These are phyloP conservation scores for Oncorhynchus kisutch DNA, from an alignment of 2,113 vertebrate genomes.

Conservation along the genomic window DNA sequence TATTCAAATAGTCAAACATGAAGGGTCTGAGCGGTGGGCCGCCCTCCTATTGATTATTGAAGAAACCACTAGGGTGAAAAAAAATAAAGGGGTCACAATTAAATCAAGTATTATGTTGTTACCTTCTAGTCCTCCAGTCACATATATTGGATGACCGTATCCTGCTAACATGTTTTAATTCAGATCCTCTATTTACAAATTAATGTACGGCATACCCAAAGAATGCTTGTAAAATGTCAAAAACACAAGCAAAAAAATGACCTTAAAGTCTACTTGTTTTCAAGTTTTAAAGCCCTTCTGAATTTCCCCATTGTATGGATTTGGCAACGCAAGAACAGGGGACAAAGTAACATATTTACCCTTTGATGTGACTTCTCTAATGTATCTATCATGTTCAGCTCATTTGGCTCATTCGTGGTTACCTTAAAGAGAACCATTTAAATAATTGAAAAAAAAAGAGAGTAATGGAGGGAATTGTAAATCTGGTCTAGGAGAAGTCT, in stretches of 20 bases:
- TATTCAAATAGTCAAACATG: conserved; percentile 63
- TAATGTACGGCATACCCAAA: conserved; percentile 6
- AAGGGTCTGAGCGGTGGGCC: conserved; percentile 47
- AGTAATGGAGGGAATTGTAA: conserved; percentile 63
- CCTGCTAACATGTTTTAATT: conserved; percentile 13
- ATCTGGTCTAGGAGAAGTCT: conserved; percentile 60
- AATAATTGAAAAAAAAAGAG: conserved; percentile 64
- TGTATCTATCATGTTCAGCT: conserved; percentile 57
- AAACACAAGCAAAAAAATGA: not conserved
- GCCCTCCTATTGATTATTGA: conserved; percentile 66
- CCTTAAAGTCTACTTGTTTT: not conserved
- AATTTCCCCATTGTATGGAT: not conserved
- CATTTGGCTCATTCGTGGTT: conserved; percentile 71
- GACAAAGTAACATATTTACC: conserved; percentile 46
- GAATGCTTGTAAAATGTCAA: conserved; percentile 8
- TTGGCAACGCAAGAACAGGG: not conserved
- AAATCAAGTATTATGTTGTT: conserved; percentile 50
- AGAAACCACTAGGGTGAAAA: conserved; percentile 45
- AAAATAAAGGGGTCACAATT: conserved; percentile 44
- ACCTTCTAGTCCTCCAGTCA: conserved; percentile 29
- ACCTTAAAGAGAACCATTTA: conserved; percentile 66
- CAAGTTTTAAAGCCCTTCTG: not conserved
- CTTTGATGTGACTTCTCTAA: conserved; percentile 38
- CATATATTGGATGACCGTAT: conserved; percentile 16
- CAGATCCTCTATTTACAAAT: conserved; percentile 8